Evolutionary conservation across 2,113 vertebrate genomes (phyloP), one percentile per base, ranked within the genome.

Genomic region (Periophthalmus modestus): DNA sequence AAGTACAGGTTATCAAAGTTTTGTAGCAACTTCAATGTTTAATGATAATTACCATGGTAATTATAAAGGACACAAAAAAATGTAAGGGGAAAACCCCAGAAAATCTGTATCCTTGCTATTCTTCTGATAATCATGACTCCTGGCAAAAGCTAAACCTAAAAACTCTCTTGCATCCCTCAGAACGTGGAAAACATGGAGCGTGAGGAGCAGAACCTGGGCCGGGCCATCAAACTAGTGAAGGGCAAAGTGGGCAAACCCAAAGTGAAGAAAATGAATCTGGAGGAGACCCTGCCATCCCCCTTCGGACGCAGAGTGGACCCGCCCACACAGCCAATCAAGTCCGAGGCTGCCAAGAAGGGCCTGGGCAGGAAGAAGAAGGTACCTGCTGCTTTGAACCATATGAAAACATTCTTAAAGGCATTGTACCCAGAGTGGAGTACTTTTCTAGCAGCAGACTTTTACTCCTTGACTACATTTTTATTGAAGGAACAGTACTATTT

Each of bases 231-330:
- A 87, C 89, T 97, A 82, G 93, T 99, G 80, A 99, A 98, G 90
- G 97, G 97, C n/a, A 99, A 99, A 93, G 94, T 98, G 76, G 97
- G 98, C 62, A 99, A 99, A 89, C 96, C 96, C 62, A 99, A 99
- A 87, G 93, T 92, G 57, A 98, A 97, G 93, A 98, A 96, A 87
- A 82, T 98, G 85, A 96, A 97, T 39, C 77, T 99, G 84, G 97
- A 98, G 86, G 98, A 99, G 91, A 99, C 97, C 0, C 77, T 97
- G 93, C 97, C 98, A 0, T 98, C 98, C 2, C 96, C 96, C 0
- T 97, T 93, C 43, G 98, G 96, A 4, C 95, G 98, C 73, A 93
- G 97, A 86, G 91, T 99, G 83, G 94, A 97, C 77, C 98, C 98
- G 7, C 95, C 97, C 39, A 95, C 95, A 0, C 94, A 90, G 79